A percentile compares a stretch with the other conserved stretches of the same genome.
Evolutionary conservation across 1,140 invertebrate genomes (phyloP).

Genomic region (Formica selysi): DNA sequence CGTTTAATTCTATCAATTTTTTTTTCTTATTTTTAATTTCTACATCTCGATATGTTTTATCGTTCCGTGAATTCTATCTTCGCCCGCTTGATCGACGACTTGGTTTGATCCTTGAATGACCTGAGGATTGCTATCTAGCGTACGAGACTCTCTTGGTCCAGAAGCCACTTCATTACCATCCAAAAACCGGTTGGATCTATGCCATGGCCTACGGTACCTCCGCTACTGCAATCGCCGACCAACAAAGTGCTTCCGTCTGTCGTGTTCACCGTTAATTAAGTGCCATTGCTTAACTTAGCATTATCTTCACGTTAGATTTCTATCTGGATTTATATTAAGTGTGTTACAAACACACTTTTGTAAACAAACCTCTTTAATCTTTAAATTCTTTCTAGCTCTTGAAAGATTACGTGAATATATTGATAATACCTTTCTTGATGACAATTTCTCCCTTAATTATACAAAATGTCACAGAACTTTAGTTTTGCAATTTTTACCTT

Average conservation of each 20-base stretch:
- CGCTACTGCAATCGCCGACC: constrained; percentile 24
- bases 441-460: background rate
- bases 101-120: constrained; percentile 47
- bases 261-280: constrained; percentile 48
- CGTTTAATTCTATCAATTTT: background rate
- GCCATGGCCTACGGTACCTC: constrained; percentile 46
- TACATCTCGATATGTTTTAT: background rate
- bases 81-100: constrained; percentile 1
- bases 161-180: constrained; percentile 60
- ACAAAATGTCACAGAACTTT: too few species aligned
- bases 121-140: background rate
- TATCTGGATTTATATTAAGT: background rate
- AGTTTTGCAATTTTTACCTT: too few species aligned
- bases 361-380: background rate
- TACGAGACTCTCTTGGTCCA: constrained; percentile 28
- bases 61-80: background rate
- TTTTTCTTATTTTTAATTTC: background rate
- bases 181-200: constrained; percentile 61
- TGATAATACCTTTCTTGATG: too few species aligned
- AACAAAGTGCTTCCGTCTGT: constrained; percentile 53
- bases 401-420: background rate
- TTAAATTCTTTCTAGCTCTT: background rate
- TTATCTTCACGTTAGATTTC: constrained; percentile 25
- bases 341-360: background rate
- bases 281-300: constrained; percentile 23